phyloP scores from a whole-genome alignment of 2,113 vertebrate species.

The Oryctolagus cuniculus region mOryCun1.1 NC_091440.1:11530501-11531000 shows the following conservation, averaged over 20 bases:
- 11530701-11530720: background rate
- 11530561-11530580: conserved; percentile 14
- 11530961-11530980: background rate
- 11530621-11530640: conserved; percentile 29
- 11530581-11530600: background rate
- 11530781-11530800: too few relatives aligned
- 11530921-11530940: background rate
- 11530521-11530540: conserved; percentile 49
- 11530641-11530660: background rate
- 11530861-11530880: conserved; percentile 3
- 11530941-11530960: background rate
- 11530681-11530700: background rate
- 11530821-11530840: too few relatives aligned
- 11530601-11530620: background rate
- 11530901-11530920: background rate
- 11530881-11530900: conserved; percentile 19
- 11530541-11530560: conserved; percentile 16
- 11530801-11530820: too few relatives aligned
- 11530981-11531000: background rate
- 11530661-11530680: conserved; percentile 13
- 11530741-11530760: too few relatives aligned
- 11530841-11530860: background rate
- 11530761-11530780: too few relatives aligned
- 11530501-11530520: background rate
- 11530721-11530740: too few relatives aligned